phyloP scores from a whole-genome alignment of 1,140 invertebrate genomes.

The Euwallacea similis region DNA sequence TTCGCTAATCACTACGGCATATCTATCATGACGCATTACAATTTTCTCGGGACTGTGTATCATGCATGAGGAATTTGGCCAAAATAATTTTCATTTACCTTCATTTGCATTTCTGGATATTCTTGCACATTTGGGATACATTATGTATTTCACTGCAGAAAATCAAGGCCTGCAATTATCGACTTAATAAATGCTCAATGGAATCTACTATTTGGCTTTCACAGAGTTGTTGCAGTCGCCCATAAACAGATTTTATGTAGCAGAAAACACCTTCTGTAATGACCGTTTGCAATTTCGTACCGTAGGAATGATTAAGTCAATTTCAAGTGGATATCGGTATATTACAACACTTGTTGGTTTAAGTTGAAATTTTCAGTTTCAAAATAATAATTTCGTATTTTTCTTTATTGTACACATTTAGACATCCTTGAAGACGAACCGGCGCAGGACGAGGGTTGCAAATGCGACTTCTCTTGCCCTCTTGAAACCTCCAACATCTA shows the following conservation, averaged over 20 bases:
- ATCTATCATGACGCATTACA: no score
- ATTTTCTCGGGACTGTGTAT: no score
- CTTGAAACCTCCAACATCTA: slow-evolving; percentile 6
- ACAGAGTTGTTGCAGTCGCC: neutral
- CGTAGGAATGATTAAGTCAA: no score
- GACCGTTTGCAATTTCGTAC: neutral
- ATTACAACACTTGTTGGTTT: no score
- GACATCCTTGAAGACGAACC: slow-evolving; percentile 35
- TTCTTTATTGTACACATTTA: slow-evolving; percentile 4
- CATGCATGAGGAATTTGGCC: no score
- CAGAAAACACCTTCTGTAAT: neutral
- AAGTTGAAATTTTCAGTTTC: no score
- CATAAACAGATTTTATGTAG: slow-evolving; percentile 4
- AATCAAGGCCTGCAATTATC: neutral
- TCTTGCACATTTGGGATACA: no score
- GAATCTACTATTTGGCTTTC: neutral
- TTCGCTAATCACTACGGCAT: no score
- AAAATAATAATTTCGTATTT: neutral
- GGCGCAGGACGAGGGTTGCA: slow-evolving; percentile 36
- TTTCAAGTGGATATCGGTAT: no score
- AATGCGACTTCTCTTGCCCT: slow-evolving; percentile 41
- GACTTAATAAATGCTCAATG: neutral
- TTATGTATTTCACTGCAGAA: no score
- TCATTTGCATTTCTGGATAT: no score
- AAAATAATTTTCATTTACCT: no score